Evolutionary conservation across 2,888 invertebrate species (phyloP).

Genomic region (Cancer borealis): DNA sequence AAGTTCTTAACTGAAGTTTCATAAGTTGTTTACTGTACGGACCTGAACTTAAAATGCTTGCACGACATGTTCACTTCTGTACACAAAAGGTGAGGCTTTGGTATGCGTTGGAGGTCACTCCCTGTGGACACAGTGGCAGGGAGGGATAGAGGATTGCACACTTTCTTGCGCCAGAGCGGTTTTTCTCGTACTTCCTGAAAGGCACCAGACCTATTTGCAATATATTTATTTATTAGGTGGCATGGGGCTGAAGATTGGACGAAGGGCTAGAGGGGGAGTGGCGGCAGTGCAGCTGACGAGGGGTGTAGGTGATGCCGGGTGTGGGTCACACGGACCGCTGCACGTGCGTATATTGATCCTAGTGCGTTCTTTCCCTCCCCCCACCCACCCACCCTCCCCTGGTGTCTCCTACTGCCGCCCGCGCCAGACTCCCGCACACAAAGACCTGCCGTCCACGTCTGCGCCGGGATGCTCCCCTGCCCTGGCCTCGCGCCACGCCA

Average conservation of each 20-base stretch:
- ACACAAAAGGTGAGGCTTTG: neutral
- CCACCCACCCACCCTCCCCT: constrained; percentile 26
- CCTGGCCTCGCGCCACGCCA: neutral
- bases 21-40: neutral
- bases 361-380: constrained; percentile 63
- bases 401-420: constrained; percentile 46
- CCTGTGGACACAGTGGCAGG: neutral
- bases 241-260: neutral
- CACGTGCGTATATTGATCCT: constrained; percentile 75
- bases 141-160: neutral
- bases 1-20: neutral
- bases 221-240: neutral
- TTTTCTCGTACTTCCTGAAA: neutral
- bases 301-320: constrained; percentile 51
- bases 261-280: neutral
- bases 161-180: neutral
- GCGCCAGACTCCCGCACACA: constrained; percentile 62
- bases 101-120: neutral
- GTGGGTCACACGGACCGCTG: constrained; percentile 66
- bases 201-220: neutral
- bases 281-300: neutral
- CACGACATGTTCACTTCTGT: neutral
- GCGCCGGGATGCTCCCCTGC: constrained; percentile 67
- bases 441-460: constrained; percentile 72
- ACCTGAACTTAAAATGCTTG: neutral